Base-by-base conservation (phyloP, 2,888 invertebrate genomes). In the Habrosyne pyritoides region DNA sequence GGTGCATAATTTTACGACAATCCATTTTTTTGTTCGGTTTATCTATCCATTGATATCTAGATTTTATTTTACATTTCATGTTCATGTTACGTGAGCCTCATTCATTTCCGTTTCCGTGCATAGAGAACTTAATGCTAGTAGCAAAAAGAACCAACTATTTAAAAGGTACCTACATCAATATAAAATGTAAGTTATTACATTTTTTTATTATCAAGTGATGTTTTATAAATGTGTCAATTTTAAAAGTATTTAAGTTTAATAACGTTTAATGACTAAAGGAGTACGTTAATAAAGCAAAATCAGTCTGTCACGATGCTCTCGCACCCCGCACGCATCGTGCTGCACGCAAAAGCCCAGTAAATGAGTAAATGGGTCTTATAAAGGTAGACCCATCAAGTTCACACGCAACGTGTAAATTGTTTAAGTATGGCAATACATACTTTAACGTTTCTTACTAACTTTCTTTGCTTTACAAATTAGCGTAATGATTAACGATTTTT, bases 381-480 rank as follows among this genome's bases (percentile, higher is more conserved):
- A 42, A 18, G 14, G 18, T 42, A 18, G 42, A 18, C 1, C 18
- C 42, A 42, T 42, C n/a, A 42, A 53, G 28, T 46, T 53, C 55
- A 52, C 69, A 69, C 67, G 69, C 67, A 56, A 67, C 21, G 53
- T 53, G 54, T 59, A 53, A 52, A 36, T 56, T 56, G 61, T 55
- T n/a, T 42, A n/a, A 14, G 36, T 42, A 42, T 8, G n/a, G 42
- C 14, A 18, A 42, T 33, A 0, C 6, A 33, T n/a, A n/a, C 33
- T n/a, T 33, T 33, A 5, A n/a, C n/a, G n/a, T n/a, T n/a, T n/a
- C n/a, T n/a, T n/a, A n/a, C n/a, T n/a, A n/a, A n/a, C n/a, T n/a
- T n/a, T n/a, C n/a, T n/a, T n/a, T n/a, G n/a, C n/a, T n/a, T n/a
- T n/a, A n/a, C n/a, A n/a, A n/a, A n/a, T n/a, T n/a, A n/a, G n/a